These are phyloP conservation scores for Ostrea denselamellosa DNA, from an alignment of 1,140 invertebrate species.

Conservation along the genomic window DNA sequence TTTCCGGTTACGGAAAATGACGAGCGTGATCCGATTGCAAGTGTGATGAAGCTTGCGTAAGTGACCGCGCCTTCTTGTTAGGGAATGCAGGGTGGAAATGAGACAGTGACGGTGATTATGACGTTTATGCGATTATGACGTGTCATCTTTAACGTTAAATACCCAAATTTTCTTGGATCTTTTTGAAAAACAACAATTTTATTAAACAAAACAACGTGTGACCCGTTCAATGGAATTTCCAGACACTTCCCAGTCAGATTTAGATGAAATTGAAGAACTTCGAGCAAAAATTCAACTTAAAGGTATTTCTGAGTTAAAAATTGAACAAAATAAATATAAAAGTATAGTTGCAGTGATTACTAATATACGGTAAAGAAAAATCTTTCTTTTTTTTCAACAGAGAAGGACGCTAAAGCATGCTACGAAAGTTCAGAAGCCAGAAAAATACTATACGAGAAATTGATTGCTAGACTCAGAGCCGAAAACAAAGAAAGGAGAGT, in stretches of 20 bases:
- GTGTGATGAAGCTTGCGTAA: background rate
- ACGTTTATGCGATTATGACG: conserved; percentile 10
- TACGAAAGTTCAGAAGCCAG: conserved; percentile 62
- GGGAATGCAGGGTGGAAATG: too few species aligned
- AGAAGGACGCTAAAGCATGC: conserved; percentile 64
- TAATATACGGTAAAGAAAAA: too few species aligned
- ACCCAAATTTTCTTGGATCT: background rate
- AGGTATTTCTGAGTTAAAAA: conserved; percentile 52
- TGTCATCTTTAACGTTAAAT: background rate
- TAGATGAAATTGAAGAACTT: conserved; percentile 63
- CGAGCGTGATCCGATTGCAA: too few species aligned
- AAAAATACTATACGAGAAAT: conserved; percentile 55
- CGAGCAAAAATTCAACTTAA: conserved; percentile 64
- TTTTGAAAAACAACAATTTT: background rate
- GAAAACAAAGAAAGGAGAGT: conserved; percentile 65
- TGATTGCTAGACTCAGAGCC: conserved; percentile 57
- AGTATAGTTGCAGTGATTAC: background rate
- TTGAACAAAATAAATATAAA: background rate
- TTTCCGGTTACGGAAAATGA: too few species aligned
- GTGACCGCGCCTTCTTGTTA: background rate
- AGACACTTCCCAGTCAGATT: conserved; percentile 12
- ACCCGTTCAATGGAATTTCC: background rate
- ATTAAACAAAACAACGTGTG: background rate
- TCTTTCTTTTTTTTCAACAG: conserved; percentile 48
- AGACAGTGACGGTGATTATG: background rate